A percentile compares a stretch with the other conserved stretches of the same genome.
Conservation (phyloP, 2,797 vertebrate species). For the Acropternis orthonyx region DNA sequence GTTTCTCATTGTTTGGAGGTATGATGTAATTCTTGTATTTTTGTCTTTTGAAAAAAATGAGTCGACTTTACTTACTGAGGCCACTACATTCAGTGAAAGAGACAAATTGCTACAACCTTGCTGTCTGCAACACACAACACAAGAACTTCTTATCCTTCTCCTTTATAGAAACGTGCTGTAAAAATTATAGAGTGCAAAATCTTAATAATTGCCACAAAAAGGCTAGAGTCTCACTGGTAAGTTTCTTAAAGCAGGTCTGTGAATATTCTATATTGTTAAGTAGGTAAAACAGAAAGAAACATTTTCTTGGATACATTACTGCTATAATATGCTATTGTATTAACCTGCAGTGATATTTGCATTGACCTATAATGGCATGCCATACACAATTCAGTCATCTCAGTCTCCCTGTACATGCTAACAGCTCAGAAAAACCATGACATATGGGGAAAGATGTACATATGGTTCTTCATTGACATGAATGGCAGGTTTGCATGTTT, state of each 20-base stretch:
- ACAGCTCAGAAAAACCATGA: neutral
- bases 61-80: neutral
- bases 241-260: neutral
- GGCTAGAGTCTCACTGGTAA: neutral
- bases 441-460: neutral
- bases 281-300: neutral
- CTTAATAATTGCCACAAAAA: neutral
- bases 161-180: neutral
- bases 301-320: neutral
- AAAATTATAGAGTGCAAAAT: neutral
- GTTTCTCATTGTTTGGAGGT: neutral
- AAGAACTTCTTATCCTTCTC: neutral
- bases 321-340: neutral
- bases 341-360: neutral
- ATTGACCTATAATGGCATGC: neutral
- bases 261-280: neutral
- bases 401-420: neutral
- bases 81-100: neutral
- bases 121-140: neutral
- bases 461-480: neutral
- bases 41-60: neutral
- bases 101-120: neutral
- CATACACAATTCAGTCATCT: accelerated
- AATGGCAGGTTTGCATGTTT: neutral
- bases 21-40: neutral